Evolutionary conservation across 2,797 vertebrate genomes (phyloP), one percentile per base, ranked within the genome.

Genomic region (Momotus momota): DNA sequence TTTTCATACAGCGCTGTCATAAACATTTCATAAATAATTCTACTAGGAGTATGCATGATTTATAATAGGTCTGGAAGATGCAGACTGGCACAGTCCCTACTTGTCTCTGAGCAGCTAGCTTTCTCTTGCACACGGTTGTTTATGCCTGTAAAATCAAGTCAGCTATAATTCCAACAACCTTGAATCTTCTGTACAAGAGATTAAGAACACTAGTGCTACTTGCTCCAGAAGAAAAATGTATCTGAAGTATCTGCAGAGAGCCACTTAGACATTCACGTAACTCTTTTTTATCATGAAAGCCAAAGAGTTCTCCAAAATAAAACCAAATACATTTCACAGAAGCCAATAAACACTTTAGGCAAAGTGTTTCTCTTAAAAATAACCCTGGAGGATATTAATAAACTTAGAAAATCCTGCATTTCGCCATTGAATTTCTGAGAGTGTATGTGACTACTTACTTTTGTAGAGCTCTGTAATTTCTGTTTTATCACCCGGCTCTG

Each of bases 11-110:
- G 52, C 49, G 80, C 85, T 82, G 73, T 88, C 93, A 95, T 88
- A 97, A 96, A 96, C 91, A 96, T 95, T 92, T 95, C 61, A 93
- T 95, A 96, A 96, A 94, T 95, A 94, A 95, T 95, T 92, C 91
- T 90, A 55, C 81, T 33, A 73, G 58, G 72, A 96, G 46, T 78
- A 93, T 86, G 85, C 80, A 96, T 88, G 91, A 97, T 95, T 97
- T 96, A 95, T 84, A 88, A 87, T 87, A 93, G n/a, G 83, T 72
- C 90, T 94, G 43, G 83, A 81, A 94, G 80, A 75, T 94, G 88
- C 72, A 82, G 22, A 73, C 64, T 94, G 73, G 90, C 77, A 86
- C 22, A 74, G 52, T 58, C 67, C 62, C 67, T 75, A 38, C 71
- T 86, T 52, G 64, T 54, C 85, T 84, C 51, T 61, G 65, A 85